Conservation (phyloP, 2,113 vertebrate species). For the Eurypyga helias region DNA sequence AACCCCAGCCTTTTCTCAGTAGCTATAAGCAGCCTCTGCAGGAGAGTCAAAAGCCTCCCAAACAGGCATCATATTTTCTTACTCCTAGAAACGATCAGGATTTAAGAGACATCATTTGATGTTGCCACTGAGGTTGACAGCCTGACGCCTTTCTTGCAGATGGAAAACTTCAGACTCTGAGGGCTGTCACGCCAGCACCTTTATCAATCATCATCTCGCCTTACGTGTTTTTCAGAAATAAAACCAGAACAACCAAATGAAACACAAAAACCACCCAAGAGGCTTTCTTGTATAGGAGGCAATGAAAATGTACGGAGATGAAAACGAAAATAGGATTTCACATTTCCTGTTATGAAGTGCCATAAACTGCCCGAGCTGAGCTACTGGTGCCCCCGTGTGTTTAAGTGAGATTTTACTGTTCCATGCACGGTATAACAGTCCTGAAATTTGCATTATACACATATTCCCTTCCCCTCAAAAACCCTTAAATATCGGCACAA, state of each 20-base stretch:
- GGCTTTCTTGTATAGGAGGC: background rate
- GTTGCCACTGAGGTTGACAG: background rate
- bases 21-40: background rate
- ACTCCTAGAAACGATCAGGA: background rate
- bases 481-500: background rate
- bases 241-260: background rate
- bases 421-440: background rate
- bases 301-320: background rate
- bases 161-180: background rate
- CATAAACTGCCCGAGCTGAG: background rate
- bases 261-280: background rate
- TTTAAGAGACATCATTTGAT: background rate
- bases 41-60: background rate
- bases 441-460: background rate
- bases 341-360: background rate
- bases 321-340: background rate
- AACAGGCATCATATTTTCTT: background rate
- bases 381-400: slow-evolving; percentile 45
- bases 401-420: background rate
- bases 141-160: background rate
- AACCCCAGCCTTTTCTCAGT: background rate
- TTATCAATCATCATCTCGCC: background rate
- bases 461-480: background rate
- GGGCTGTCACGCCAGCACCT: background rate
- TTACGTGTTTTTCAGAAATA: background rate